These are phyloP conservation scores for Bufotes viridis DNA, from an alignment of 2,797 vertebrate genomes.

Conservation along the genomic window DNA sequence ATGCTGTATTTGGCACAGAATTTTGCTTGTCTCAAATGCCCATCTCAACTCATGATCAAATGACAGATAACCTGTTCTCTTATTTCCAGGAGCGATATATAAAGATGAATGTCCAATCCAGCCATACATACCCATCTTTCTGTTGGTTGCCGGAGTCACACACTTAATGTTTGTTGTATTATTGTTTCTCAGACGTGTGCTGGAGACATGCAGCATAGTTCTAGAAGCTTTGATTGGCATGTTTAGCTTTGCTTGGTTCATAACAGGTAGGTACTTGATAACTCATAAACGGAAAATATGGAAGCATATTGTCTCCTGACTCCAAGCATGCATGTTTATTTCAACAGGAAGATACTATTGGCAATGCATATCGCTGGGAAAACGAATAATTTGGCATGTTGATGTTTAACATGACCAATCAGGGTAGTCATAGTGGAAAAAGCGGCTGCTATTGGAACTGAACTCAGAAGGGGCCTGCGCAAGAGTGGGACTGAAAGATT, in stretches of 20 bases:
- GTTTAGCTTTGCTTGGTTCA: conserved; percentile 52
- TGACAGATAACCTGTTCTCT: not conserved
- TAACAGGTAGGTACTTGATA: conserved; percentile 34
- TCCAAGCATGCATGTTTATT: not conserved
- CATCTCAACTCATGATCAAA: too few relatives aligned
- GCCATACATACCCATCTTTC: conserved; percentile 40
- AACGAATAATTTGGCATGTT: too few relatives aligned
- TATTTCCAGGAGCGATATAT: conserved; percentile 31
- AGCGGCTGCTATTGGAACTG: too few relatives aligned
- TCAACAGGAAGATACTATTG: not conserved
- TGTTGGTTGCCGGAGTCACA: conserved; percentile 29
- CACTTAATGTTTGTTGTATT: not conserved
- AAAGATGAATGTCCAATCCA: conserved; percentile 47
- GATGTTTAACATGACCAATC: too few relatives aligned
- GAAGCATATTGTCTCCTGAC: too few relatives aligned
- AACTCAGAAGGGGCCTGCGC: too few relatives aligned
- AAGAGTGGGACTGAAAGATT: too few relatives aligned
- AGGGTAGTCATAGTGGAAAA: too few relatives aligned
- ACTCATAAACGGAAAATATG: not conserved
- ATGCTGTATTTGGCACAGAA: too few relatives aligned
- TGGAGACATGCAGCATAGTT: not conserved
- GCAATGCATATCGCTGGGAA: too few relatives aligned
- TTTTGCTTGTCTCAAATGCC: too few relatives aligned
- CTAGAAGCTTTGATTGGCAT: conserved; percentile 25
- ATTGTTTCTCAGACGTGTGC: not conserved